Evolutionary conservation across 1,140 invertebrate genomes (phyloP).

Genomic region (Dufourea novaeangliae): DNA sequence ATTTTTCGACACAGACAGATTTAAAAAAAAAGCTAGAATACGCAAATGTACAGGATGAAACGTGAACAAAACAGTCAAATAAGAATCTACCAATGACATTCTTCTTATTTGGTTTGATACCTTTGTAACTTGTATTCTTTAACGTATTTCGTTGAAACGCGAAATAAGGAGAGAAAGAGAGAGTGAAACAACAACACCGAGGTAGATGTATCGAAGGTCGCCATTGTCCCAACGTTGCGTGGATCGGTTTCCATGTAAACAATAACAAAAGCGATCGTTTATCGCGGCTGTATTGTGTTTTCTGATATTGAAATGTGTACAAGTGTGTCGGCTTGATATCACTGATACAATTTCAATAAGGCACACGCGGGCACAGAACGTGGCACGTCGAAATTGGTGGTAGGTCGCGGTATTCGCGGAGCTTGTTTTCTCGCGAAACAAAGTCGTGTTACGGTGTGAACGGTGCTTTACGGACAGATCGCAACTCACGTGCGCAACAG

Average conservation of each 20-base stretch:
- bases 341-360: too few species aligned
- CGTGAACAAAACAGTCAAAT: background rate
- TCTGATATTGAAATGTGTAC: background rate
- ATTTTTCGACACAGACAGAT: too few species aligned
- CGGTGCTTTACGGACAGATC: conserved; percentile 38
- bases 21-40: too few species aligned
- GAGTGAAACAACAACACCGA: too few species aligned
- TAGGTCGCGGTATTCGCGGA: background rate
- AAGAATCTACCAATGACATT: background rate
- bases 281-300: too few species aligned
- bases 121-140: background rate
- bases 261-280: conserved; percentile 9
- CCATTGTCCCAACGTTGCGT: background rate
- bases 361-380: too few species aligned
- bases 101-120: background rate
- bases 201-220: background rate
- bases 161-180: background rate
- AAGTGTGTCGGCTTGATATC: background rate
- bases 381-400: background rate
- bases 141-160: background rate
- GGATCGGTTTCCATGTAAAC: conserved; percentile 5
- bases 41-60: background rate
- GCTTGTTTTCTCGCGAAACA: conserved; percentile 2
- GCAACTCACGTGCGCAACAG: conserved; percentile 69
- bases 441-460: conserved; percentile 52